phyloP scores from a whole-genome alignment of 1,140 invertebrate genomes.

The Panagrolaimus sp. region DNA sequence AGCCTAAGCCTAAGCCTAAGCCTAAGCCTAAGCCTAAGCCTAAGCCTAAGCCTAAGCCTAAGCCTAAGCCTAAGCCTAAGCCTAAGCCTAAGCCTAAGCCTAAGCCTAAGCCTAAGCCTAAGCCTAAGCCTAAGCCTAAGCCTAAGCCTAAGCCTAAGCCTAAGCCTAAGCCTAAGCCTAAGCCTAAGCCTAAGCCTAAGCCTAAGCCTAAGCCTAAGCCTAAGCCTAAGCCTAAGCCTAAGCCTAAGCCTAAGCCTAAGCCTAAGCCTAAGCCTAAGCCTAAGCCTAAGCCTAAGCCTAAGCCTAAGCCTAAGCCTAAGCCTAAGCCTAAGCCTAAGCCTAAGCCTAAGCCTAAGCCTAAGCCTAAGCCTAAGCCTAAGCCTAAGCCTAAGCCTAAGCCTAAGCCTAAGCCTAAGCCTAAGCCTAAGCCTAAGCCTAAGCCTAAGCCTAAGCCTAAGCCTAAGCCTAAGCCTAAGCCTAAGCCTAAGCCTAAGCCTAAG shows the following conservation, averaged over 20 bases:
- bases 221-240: conserved; percentile 22
- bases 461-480: conserved; percentile 18
- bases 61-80: too few species aligned
- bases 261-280: conserved; percentile 26
- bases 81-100: too few species aligned
- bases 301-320: conserved; percentile 26
- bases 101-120: too few species aligned
- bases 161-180: conserved; percentile 27
- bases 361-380: conserved; percentile 25
- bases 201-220: conserved; percentile 24
- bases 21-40: too few species aligned
- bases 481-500: conserved; percentile 9
- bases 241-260: conserved; percentile 27
- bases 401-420: conserved; percentile 28
- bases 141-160: conserved; percentile 23
- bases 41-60: too few species aligned
- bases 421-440: conserved; percentile 24
- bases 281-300: conserved; percentile 30
- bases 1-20: too few species aligned
- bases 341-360: conserved; percentile 20
- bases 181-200: conserved; percentile 25
- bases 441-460: conserved; percentile 17
- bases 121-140: too few species aligned
- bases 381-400: conserved; percentile 29
- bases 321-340: conserved; percentile 23